phyloP scores from a whole-genome alignment of 2,797 vertebrate species.

The Chelmon rostratus region DNA sequence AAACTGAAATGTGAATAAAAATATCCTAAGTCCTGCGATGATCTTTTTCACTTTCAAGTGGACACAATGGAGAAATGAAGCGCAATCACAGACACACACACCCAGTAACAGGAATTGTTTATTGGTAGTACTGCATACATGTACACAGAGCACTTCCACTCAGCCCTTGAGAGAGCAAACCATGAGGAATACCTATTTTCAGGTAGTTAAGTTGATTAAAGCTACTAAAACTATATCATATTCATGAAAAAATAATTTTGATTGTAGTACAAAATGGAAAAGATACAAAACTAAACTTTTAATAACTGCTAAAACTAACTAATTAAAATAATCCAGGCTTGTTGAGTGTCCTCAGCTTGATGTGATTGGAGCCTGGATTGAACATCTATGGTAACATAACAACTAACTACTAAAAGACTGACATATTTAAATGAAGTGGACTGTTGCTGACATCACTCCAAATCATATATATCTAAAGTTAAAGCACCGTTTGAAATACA shows the following conservation, averaged over 20 bases:
- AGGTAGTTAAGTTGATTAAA: slow-evolving; percentile 78
- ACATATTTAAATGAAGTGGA: slow-evolving; percentile 56
- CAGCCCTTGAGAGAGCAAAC: slow-evolving; percentile 59
- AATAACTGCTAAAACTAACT: slow-evolving; percentile 63
- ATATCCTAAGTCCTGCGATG: background rate
- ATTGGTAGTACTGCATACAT: slow-evolving; percentile 75
- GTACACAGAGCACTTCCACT: slow-evolving; percentile 69
- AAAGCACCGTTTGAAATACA: slow-evolving; percentile 78
- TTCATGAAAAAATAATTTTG: slow-evolving; percentile 79
- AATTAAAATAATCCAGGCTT: slow-evolving; percentile 54
- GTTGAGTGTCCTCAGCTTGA: slow-evolving; percentile 61
- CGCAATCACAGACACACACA: background rate
- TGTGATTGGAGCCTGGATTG: slow-evolving; percentile 67
- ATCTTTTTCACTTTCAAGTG: background rate
- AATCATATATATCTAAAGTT: slow-evolving; percentile 68
- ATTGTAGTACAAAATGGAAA: slow-evolving; percentile 81
- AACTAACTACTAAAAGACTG: slow-evolving; percentile 48
- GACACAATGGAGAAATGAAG: background rate
- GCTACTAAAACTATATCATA: slow-evolving; percentile 76
- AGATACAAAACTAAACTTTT: slow-evolving; percentile 77
- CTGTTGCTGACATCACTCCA: slow-evolving; percentile 41
- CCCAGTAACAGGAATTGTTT: slow-evolving; percentile 70
- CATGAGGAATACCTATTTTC: slow-evolving; percentile 66
- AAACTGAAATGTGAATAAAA: slow-evolving; percentile 63
- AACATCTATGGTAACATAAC: slow-evolving; percentile 53